These are phyloP conservation scores for Spodoptera frugiperda DNA, from an alignment of 1,140 invertebrate genomes.

Conservation along the genomic window DNA sequence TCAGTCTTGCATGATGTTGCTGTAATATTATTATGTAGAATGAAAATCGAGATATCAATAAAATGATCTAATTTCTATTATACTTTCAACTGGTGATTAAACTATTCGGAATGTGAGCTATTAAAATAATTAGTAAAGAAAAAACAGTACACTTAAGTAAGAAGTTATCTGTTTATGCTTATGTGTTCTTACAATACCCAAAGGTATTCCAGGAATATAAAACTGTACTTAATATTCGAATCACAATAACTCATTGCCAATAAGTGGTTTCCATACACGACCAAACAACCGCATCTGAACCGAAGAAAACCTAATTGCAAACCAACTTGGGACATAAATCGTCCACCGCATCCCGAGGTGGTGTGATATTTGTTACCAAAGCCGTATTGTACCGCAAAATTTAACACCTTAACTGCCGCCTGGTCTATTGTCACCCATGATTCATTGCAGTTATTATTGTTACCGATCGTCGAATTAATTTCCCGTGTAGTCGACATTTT, in stretches of 20 bases:
- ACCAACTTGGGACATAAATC: slow-evolving; percentile 78
- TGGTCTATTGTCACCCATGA: slow-evolving; percentile 67
- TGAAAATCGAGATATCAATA: too few species aligned
- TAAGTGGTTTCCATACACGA: slow-evolving; percentile 11
- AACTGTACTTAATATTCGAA: too few species aligned
- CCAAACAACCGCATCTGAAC: slow-evolving; percentile 40
- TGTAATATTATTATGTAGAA: too few species aligned
- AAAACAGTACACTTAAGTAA: too few species aligned
- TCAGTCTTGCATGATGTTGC: too few species aligned
- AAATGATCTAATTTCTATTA: too few species aligned
- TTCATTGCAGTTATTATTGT: slow-evolving; percentile 75
- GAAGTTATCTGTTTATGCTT: too few species aligned
- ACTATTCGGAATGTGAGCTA: too few species aligned
- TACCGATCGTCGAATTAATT: slow-evolving; percentile 76
- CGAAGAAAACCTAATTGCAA: slow-evolving; percentile 76
- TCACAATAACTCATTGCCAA: not conserved
- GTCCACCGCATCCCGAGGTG: slow-evolving; percentile 48
- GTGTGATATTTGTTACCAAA: slow-evolving; percentile 52
- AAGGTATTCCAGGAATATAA: too few species aligned
- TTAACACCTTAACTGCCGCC: slow-evolving; percentile 70
- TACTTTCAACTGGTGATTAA: too few species aligned
- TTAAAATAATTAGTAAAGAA: too few species aligned
- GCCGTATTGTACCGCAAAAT: slow-evolving; percentile 66
- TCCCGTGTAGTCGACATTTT: slow-evolving; percentile 55
- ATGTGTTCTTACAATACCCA: too few species aligned